Base-by-base conservation (phyloP, 2,888 invertebrate genomes). In the Ectemnius lituratus region DNA sequence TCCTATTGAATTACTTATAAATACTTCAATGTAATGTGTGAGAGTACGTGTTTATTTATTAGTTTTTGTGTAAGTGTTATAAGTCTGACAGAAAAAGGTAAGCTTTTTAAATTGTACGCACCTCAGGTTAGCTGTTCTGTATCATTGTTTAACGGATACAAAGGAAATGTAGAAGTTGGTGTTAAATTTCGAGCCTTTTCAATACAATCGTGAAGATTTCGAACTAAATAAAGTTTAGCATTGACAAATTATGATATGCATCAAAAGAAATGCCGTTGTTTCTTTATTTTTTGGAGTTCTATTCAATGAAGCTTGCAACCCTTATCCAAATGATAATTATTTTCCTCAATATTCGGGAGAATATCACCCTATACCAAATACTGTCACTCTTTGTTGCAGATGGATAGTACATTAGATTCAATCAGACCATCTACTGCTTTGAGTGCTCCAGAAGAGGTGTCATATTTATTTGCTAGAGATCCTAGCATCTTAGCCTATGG, bases 401-500 rank as follows among this genome's bases (percentile, higher is more conserved):
- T 86, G 86, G 81, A 88, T 0, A 67, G 76, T 58, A 85, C 85
- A 20, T 68, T 86, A 28, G 86, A 86, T 65, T 81, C 88, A 0
- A 84, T 86, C 16, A 61, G 78, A 52, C 79, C 85, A 0, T 81
- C 82, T 16, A 72, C 69, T 13, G 20, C 37, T 59, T 37, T 37
- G 8, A 8, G 8, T 37, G 11, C 37, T 37, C 65, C 72, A 28
- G 78, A 71, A n/a, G 86, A 88, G 0, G 82, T 86, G 84, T 89
- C 90, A 14, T 90, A 87, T 67, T 71, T 90, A 14, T 88, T 83
- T 67, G 87, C 86, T 8, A 85, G 90, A 79, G 90, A 90, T 80
- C 90, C 90, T 11, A 90, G 90, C 76, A 90, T 90, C 67, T 82
- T 90, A 20, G 85, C 90, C 0, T 88, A 85, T 62, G 78, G 85